phyloP scores from a whole-genome alignment of 2,113 vertebrate genomes.

The Tursiops truncatus region DNA sequence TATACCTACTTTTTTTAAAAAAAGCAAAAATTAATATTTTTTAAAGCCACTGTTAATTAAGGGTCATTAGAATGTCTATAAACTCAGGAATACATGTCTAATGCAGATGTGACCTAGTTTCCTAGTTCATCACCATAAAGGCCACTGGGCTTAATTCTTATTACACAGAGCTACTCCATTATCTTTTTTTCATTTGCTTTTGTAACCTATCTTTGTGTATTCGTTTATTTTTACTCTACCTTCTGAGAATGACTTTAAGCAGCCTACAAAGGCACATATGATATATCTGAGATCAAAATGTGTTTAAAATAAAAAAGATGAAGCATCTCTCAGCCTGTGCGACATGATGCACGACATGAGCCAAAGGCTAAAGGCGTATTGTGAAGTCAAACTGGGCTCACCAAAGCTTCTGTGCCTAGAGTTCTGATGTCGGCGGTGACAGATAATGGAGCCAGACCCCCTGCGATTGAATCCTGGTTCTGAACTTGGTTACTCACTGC shows the following conservation, averaged over 20 bases:
- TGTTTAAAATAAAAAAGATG: slow-evolving; percentile 1
- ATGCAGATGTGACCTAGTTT: slow-evolving; percentile 29
- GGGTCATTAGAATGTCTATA: not conserved
- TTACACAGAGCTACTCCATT: not conserved
- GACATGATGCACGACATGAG: not conserved
- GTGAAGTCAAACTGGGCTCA: not conserved
- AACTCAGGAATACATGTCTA: not conserved
- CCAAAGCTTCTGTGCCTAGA: not conserved
- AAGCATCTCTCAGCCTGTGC: not conserved
- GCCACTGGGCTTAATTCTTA: not conserved
- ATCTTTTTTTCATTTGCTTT: not conserved
- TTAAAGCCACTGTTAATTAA: not conserved
- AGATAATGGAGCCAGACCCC: not conserved
- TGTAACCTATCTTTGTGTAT: not conserved
- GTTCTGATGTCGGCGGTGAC: not conserved
- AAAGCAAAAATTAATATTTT: not conserved
- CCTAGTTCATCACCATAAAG: not conserved
- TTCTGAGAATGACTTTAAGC: not conserved
- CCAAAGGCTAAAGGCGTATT: not conserved
- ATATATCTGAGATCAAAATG: not conserved
- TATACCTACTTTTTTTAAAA: not conserved
- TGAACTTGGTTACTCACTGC: not conserved
- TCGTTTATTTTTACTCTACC: not conserved
- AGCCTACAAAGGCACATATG: not conserved
- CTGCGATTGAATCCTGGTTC: not conserved